Base-by-base conservation (phyloP, 2,888 invertebrate genomes). In the Athalia circularis region DNA sequence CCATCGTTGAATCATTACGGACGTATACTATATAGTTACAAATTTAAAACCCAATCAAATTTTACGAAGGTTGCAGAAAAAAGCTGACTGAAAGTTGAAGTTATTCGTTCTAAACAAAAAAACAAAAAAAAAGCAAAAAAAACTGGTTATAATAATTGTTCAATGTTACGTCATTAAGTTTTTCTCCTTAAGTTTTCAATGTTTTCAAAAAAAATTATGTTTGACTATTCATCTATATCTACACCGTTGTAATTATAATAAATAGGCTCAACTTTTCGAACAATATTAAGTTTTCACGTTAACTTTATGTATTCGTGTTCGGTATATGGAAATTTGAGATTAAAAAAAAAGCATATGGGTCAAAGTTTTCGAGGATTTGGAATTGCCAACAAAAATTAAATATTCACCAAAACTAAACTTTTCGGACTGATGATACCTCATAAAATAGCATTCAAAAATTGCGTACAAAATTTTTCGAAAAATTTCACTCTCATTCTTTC, bases 1-100 rank as follows among this genome's bases (percentile, higher is more conserved):
- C 82, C 82, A 81, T 83, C 84, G 81, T 83, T 83, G 65, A 82
- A 80, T 78, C 75, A 65, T 82, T 79, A 81, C 80, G 80, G 65
- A 72, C 76, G 80, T 74, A 70, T 74, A 74, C 78, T 70, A 74
- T 77, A 59, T 50, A 29, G 43, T 9, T 8, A 7, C 62, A 62
- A 43, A 15, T 62, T 75, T 11, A 13, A 29, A 0, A 29, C 29
- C 29, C 2, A 29, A 72, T 72, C 4, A 57, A 64, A 75, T 75
- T 75, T 62, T 72, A 59, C 13, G 7, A 45, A 43, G 13, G 47
- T 72, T 9, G 4, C 8, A 13, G 45, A 62, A 59, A 52, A 45
- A 64, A 75, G 75, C 62, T 64, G 64, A 75, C 43, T 62, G n/a
- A 59, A 61, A 48, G 75, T 64, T 75, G 62, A 62, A 75, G 64